Percentiles rank a stretch among this genome's conserved stretches.
Conservation (phyloP, 2,113 vertebrate species). For the Oophaga pumilio region DNA sequence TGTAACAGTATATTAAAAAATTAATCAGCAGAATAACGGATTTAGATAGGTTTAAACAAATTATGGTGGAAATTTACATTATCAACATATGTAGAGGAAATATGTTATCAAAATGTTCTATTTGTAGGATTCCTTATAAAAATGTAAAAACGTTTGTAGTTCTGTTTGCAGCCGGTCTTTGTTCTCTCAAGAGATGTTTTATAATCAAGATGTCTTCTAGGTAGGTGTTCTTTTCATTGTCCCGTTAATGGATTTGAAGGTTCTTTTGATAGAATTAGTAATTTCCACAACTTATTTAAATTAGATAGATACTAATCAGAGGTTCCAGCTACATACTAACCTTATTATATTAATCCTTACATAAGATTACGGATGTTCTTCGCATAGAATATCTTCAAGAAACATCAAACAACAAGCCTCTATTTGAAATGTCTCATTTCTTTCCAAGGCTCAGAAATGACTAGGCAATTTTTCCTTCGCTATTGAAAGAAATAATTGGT, state of each 20-base stretch:
- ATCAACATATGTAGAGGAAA: too few species aligned
- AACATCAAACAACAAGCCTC: slow-evolving; percentile 6
- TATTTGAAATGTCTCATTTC: neutral
- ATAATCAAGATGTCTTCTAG: neutral
- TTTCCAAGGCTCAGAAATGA: neutral
- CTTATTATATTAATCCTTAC: neutral
- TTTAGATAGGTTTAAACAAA: too few species aligned
- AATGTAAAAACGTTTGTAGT: neutral
- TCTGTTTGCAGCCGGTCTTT: neutral
- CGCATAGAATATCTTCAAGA: neutral
- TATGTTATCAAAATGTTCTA: too few species aligned
- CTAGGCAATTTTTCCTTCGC: neutral
- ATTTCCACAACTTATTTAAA: neutral
- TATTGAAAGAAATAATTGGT: neutral
- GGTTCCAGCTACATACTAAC: neutral
- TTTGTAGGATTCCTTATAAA: neutral
- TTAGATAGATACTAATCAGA: neutral
- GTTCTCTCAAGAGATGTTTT: neutral
- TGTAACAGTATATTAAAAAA: too few species aligned
- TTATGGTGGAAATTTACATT: too few species aligned
- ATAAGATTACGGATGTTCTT: neutral
- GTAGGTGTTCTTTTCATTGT: neutral
- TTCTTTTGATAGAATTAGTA: neutral
- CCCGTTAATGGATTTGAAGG: neutral
- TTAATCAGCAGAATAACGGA: too few species aligned